Base-by-base conservation (phyloP, 2,888 invertebrate genomes). In the Drosophila niveifrons region DNA sequence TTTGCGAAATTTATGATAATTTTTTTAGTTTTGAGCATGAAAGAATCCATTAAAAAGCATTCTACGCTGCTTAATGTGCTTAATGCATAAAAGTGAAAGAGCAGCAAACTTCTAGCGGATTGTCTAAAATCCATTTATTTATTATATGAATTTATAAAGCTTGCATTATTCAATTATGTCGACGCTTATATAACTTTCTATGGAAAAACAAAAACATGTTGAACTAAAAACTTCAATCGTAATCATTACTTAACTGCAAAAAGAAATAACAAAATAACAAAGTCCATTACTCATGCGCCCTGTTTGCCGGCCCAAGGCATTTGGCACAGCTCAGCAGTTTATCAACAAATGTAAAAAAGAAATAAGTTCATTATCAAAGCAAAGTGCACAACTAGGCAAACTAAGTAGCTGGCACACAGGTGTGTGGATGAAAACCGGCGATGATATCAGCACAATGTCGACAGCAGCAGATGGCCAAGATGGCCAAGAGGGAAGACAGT, bases 321-420 rank as follows among this genome's bases (percentile, higher is more conserved):
- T 64, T 69, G 34, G 67, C 66, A 52, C 55, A 61, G 77, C 61
- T 50, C 44, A 53, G 81, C 70, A 57, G 17, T 69, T 71, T 71
- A 77, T 18, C 36, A 53, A 23, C 6, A 23, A 17, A 3, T 36
- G 34, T 18, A 28, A 39, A 17, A 17, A 11, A 15, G 41, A 55
- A 87, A 81, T 87, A 87, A 81, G 87, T 82, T 82, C 87, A 82
- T 82, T 82, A 87, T 87, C 87, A 82, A 51, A 68, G 68, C 46
- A 62, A 67, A 68, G 51, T 78, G 84, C 72, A 66, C 44, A 70
- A 67, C 68, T 66, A 55, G 52, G 44, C 78, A 76, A 65, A 65
- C 66, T 67, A 61, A 71, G 56, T 70, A 61, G 66, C 67, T 43
- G 43, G 10, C 29, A 23, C 55, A 44, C 80, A 85, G 77, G 66